Evolutionary conservation across 2,797 vertebrate genomes (phyloP).

Genomic region (Helicolenus hilgendorfi): DNA sequence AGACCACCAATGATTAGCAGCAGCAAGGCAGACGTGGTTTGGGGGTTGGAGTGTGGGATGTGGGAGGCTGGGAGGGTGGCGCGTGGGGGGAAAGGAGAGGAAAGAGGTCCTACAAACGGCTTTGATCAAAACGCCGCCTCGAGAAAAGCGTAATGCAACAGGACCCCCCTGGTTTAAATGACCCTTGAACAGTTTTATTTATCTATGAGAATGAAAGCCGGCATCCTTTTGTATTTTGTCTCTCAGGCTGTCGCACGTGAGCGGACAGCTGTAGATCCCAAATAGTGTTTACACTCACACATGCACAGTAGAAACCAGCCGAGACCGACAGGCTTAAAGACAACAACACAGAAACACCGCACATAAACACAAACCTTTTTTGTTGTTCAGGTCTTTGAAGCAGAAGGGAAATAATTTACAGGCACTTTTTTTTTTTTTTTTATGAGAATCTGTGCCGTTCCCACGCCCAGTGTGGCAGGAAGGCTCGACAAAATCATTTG

Average conservation of each 20-base stretch:
- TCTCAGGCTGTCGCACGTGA: constrained; percentile 32
- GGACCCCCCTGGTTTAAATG: constrained; percentile 72
- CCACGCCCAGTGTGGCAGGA: constrained; percentile 88
- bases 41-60: constrained; percentile 58
- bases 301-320: constrained; percentile 59
- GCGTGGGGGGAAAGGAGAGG: constrained; percentile 42
- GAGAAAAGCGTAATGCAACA: constrained; percentile 65
- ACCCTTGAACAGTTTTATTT: constrained; percentile 77
- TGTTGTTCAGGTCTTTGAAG: constrained; percentile 84
- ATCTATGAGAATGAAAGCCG: constrained; percentile 67
- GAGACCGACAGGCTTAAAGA: constrained; percentile 59
- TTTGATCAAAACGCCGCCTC: constrained; percentile 84
- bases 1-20: constrained; percentile 90
- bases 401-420: constrained; percentile 85
- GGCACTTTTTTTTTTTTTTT: constrained; percentile 59
- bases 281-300: constrained; percentile 58
- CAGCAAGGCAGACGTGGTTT: constrained; percentile 80
- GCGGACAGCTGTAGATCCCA: constrained; percentile 45
- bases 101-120: constrained; percentile 63
- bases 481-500: constrained; percentile 85
- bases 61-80: constrained; percentile 38
- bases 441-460: constrained; percentile 84
- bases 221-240: constrained; percentile 55
- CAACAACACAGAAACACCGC: constrained; percentile 62
- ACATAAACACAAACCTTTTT: constrained; percentile 83